Conservation (phyloP, 2,888 invertebrate genomes). For the Eurois occulta region DNA sequence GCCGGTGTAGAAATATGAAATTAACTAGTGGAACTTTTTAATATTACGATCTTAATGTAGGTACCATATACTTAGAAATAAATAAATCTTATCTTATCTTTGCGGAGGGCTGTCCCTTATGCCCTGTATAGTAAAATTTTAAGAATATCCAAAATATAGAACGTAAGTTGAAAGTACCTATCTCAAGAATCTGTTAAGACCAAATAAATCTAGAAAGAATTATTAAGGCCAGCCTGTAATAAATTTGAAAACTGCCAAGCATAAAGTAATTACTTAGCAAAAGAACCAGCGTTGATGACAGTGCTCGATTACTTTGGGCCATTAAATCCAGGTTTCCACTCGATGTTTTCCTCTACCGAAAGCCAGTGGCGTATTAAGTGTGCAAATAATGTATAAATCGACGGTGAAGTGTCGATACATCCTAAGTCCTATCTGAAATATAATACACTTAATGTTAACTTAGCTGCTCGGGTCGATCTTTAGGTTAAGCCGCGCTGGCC, state of each 20-base stretch:
- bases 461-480: too few species aligned
- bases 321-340: constrained; percentile 39
- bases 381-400: constrained; percentile 8
- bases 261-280: constrained; percentile 49
- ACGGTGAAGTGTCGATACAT: neutral
- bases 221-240: constrained; percentile 27
- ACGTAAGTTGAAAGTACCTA: neutral
- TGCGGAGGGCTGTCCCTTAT: too few species aligned
- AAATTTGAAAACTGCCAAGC: constrained; percentile 35
- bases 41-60: too few species aligned
- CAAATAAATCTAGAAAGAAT: constrained; percentile 41
- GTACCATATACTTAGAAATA: too few species aligned
- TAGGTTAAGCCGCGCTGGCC: too few species aligned
- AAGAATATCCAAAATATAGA: neutral
- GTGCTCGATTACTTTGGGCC: constrained; percentile 42
- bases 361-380: neutral
- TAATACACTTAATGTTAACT: too few species aligned
- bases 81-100: too few species aligned
- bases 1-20: too few species aligned
- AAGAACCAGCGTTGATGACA: constrained; percentile 43
- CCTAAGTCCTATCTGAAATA: neutral
- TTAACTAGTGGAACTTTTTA: too few species aligned
- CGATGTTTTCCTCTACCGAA: constrained; percentile 29
- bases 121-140: too few species aligned
- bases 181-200: constrained; percentile 19